These are phyloP conservation scores for Chrysopilus asiliformis DNA, from an alignment of 2,888 invertebrate genomes.

Conservation along the genomic window DNA sequence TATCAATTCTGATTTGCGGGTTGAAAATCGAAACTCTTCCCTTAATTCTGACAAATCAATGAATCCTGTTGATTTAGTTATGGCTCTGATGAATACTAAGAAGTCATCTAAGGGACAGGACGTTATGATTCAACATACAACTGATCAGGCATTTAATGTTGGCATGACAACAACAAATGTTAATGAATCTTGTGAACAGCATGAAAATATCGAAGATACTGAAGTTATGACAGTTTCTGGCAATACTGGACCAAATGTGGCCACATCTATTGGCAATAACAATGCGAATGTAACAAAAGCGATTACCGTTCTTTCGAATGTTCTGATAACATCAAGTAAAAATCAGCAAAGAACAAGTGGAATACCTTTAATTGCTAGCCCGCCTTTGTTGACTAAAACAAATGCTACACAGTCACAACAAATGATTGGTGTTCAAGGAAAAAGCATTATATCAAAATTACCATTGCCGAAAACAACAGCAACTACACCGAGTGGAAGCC, in stretches of 20 bases:
- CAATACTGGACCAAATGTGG: background rate
- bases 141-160: background rate
- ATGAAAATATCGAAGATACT: too few species aligned
- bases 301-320: slow-evolving; percentile 31
- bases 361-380: slow-evolving; percentile 32
- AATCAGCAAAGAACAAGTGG: slow-evolving; percentile 21
- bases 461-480: slow-evolving; percentile 18
- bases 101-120: slow-evolving; percentile 11
- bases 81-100: slow-evolving; percentile 42
- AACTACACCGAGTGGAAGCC: slow-evolving; percentile 16
- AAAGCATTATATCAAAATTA: too few species aligned
- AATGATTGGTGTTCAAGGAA: slow-evolving; percentile 13
- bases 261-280: background rate
- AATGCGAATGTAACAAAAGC: slow-evolving; percentile 9
- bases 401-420: slow-evolving; percentile 6
- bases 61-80: slow-evolving; percentile 45
- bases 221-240: background rate
- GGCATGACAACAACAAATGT: slow-evolving; percentile 2
- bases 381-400: slow-evolving; percentile 17
- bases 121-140: slow-evolving; percentile 3
- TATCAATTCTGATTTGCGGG: slow-evolving; percentile 7
- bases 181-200: too few species aligned
- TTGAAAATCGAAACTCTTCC: slow-evolving; percentile 11
- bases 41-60: slow-evolving; percentile 35
- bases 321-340: slow-evolving; percentile 20